Conservation (phyloP, 2,888 invertebrate genomes). For the Liposcelis brunnea region DNA sequence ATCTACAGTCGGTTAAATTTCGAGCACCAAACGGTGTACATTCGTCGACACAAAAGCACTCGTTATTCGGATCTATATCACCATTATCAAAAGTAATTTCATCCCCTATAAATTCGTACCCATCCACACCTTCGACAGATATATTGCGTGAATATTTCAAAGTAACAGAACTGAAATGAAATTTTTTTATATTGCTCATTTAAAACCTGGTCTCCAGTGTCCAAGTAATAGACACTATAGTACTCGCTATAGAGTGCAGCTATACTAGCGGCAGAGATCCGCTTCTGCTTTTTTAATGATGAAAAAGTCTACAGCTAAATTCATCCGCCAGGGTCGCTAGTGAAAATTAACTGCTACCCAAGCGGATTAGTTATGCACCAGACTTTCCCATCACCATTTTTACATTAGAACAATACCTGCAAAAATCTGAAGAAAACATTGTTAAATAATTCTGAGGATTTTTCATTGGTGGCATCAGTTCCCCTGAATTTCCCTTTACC, state of each 20-base stretch:
- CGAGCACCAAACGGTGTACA: constrained; percentile 39
- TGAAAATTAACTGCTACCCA: too few relatives aligned
- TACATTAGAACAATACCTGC: constrained; percentile 31
- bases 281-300: too few relatives aligned
- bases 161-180: constrained; percentile 25
- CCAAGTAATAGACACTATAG: too few relatives aligned
- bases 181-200: background rate
- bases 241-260: too few relatives aligned
- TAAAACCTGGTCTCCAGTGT: too few relatives aligned
- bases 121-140: constrained; percentile 31
- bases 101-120: constrained; percentile 36
- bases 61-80: constrained; percentile 35
- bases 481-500: constrained; percentile 58
- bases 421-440: constrained; percentile 59
- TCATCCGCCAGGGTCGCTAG: too few relatives aligned
- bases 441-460: constrained; percentile 35
- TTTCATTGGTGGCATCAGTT: constrained; percentile 54
- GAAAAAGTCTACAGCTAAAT: too few relatives aligned
- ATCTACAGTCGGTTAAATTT: constrained; percentile 55
- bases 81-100: constrained; percentile 54
- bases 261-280: too few relatives aligned
- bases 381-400: too few relatives aligned
- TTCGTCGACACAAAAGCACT: constrained; percentile 45
- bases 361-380: too few relatives aligned
- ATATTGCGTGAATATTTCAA: constrained; percentile 24